phyloP scores from a whole-genome alignment of 2,113 vertebrate genomes.

The Pituophis catenifer region DNA sequence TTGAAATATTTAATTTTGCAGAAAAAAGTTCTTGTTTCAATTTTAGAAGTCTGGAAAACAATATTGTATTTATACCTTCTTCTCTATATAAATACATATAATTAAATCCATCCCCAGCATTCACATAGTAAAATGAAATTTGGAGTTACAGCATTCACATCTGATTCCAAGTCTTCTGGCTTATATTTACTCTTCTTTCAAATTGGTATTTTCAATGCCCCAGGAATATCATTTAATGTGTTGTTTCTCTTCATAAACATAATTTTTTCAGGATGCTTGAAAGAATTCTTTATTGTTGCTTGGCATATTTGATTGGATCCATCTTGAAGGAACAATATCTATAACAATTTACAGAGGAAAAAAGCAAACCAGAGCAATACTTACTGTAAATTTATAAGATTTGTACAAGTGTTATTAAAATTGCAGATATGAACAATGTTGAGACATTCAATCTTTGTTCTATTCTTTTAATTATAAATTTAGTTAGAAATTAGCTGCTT shows the following conservation, averaged over 20 bases:
- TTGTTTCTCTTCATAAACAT: background rate
- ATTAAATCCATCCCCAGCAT: background rate
- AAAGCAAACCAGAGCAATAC: background rate
- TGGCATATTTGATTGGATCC: background rate
- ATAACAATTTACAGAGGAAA: background rate
- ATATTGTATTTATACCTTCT: background rate
- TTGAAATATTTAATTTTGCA: background rate
- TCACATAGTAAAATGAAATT: background rate
- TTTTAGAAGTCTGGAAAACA: background rate
- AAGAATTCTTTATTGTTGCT: background rate
- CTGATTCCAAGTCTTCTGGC: background rate
- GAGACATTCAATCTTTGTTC: constrained; percentile 8
- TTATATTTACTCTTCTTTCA: background rate
- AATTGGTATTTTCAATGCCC: background rate
- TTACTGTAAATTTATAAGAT: background rate
- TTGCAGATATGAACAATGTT: background rate
- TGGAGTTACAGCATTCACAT: background rate
- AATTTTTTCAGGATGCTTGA: constrained; percentile 1
- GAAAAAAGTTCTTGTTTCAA: background rate
- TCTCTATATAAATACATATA: background rate
- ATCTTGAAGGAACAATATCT: background rate
- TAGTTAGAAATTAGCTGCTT: constrained; percentile 10
- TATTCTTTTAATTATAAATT: constrained; percentile 27
- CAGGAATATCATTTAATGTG: constrained; percentile 10
- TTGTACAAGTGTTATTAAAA: background rate